phyloP scores from a whole-genome alignment of 2,888 invertebrate genomes.

The Oxystoma pomonae region DNA sequence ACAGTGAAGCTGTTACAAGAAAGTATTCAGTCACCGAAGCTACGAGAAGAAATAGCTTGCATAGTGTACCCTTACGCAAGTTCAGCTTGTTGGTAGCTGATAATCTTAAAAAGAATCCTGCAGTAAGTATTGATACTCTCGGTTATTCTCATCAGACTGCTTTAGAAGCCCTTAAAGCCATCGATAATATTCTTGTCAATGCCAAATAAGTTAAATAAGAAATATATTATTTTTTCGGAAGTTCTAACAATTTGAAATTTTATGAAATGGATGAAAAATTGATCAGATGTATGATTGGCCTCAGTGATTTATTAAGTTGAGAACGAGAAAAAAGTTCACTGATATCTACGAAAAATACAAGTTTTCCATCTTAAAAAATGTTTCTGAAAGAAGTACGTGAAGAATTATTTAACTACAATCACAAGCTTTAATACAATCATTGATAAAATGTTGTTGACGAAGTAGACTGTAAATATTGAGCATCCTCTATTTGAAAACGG shows the following conservation, averaged over 20 bases:
- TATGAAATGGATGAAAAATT: conserved; percentile 30
- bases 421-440: too few relatives aligned
- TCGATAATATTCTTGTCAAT: conserved; percentile 23
- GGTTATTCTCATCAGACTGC: conserved; percentile 24
- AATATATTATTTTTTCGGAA: conserved; percentile 21
- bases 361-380: too few relatives aligned
- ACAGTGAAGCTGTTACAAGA: conserved; percentile 11
- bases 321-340: too few relatives aligned
- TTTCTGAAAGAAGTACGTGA: too few relatives aligned
- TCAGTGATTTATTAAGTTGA: conserved; percentile 28
- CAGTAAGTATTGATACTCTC: conserved; percentile 22
- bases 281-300: conserved; percentile 25
- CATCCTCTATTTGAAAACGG: too few relatives aligned
- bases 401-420: too few relatives aligned
- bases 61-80: conserved; percentile 4
- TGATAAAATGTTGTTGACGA: too few relatives aligned
- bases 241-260: conserved; percentile 23
- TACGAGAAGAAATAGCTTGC: conserved; percentile 19
- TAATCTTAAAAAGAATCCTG: neutral
- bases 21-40: conserved; percentile 19
- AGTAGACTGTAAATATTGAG: too few relatives aligned
- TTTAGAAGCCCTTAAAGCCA: conserved; percentile 21
- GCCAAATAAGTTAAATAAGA: conserved; percentile 23
- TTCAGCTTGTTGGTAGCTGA: conserved; percentile 16
- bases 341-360: too few relatives aligned